A percentile compares a stretch with the other conserved stretches of the same genome.
These are phyloP conservation scores for Steinernema hermaphroditum DNA, from an alignment of 2,888 invertebrate genomes.

Conservation along the genomic window DNA sequence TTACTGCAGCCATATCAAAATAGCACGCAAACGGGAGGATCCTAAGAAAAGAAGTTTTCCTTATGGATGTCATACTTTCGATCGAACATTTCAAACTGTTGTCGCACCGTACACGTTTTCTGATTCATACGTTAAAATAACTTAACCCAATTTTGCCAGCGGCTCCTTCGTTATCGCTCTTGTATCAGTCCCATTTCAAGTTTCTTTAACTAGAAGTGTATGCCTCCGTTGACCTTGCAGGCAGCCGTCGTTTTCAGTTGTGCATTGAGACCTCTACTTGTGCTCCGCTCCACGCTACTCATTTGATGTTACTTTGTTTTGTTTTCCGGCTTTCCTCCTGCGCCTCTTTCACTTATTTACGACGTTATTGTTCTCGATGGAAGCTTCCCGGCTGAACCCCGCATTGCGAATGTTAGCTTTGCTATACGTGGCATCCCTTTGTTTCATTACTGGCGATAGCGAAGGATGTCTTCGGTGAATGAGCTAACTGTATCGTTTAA, in stretches of 20 bases:
- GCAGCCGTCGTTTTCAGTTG: background rate
- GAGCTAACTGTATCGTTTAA: too few relatives aligned
- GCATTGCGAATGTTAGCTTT: too few relatives aligned
- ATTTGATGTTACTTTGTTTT: background rate
- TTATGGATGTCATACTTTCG: too few relatives aligned
- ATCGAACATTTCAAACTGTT: too few relatives aligned
- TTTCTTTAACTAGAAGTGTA: constrained; percentile 29
- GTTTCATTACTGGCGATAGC: too few relatives aligned
- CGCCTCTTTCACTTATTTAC: background rate
- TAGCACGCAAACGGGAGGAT: too few relatives aligned
- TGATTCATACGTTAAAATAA: background rate
- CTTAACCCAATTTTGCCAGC: background rate
- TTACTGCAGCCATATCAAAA: too few relatives aligned
- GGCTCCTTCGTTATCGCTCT: background rate
- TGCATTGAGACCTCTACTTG: background rate
- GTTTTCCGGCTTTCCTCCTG: background rate
- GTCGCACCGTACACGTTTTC: background rate
- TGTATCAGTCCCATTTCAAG: constrained; percentile 2
- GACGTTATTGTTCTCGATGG: too few relatives aligned
- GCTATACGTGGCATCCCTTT: too few relatives aligned
- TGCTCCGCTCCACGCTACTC: background rate
- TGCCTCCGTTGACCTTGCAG: constrained; percentile 8
- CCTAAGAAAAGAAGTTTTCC: too few relatives aligned
- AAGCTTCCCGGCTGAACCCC: too few relatives aligned
- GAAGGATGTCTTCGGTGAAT: too few relatives aligned